Conservation (phyloP, 2,797 vertebrate species). For the Benthosema pterotum region DNA sequence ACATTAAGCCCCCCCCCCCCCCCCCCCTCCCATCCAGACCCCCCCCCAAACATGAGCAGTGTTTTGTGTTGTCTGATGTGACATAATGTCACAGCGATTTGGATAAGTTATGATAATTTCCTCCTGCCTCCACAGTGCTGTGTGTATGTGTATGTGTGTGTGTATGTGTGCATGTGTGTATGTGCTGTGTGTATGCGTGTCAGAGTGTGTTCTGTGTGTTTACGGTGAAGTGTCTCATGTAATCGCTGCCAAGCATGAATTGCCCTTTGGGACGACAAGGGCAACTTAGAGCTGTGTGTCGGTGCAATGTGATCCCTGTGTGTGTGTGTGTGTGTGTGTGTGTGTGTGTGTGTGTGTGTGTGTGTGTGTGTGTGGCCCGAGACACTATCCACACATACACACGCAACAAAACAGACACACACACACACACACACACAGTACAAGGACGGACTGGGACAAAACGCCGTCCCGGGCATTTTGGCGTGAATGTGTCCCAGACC, state of each 20-base stretch:
- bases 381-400: background rate
- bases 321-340: constrained; percentile 1
- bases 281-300: background rate
- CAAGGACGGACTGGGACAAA: too few species aligned
- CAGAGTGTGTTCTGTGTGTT: background rate
- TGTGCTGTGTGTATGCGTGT: background rate
- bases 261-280: background rate
- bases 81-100: background rate
- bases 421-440: too few species aligned
- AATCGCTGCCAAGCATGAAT: background rate
- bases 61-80: background rate
- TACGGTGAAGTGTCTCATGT: background rate
- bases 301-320: background rate
- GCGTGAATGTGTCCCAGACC: too few species aligned
- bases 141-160: background rate
- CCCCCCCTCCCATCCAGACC: too few species aligned
- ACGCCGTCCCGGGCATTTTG: too few species aligned
- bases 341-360: too few species aligned
- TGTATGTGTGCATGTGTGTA: background rate
- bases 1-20: background rate
- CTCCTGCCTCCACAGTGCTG: too few species aligned
- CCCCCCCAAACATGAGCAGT: background rate
- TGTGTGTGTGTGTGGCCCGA: too few species aligned
- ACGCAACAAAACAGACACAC: too few species aligned
- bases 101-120: background rate